phyloP scores from a whole-genome alignment of 2,888 invertebrate genomes.

The Aromia moschata region DNA sequence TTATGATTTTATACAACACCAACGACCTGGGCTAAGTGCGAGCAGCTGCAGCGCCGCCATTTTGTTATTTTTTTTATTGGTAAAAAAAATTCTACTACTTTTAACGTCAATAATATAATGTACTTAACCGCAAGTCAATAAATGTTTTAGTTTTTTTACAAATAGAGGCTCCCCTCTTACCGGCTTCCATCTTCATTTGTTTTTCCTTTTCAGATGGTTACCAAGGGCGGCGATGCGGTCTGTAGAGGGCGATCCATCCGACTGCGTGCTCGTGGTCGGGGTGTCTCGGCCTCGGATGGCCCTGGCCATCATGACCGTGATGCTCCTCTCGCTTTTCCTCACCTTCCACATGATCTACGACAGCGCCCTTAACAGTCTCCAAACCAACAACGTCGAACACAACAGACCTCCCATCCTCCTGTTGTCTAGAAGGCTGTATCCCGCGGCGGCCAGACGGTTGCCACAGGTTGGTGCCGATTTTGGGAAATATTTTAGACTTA shows the following conservation, averaged over 20 bases:
- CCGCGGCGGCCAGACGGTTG: slow-evolving; percentile 71
- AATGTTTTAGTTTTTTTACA: no score
- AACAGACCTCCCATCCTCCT: slow-evolving; percentile 58
- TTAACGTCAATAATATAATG: no score
- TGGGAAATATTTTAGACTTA: no score
- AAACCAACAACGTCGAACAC: slow-evolving; percentile 63
- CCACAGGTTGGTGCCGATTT: slow-evolving; percentile 68
- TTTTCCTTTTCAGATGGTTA: slow-evolving; percentile 75
- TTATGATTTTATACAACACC: no score
- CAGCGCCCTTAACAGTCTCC: slow-evolving; percentile 83
- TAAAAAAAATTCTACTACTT: no score
- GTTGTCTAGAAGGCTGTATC: slow-evolving; percentile 62
- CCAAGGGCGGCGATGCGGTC: slow-evolving; percentile 84
- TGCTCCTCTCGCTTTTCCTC: slow-evolving; percentile 82
- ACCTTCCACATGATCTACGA: slow-evolving; percentile 88
- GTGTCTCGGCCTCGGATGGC: slow-evolving; percentile 87
- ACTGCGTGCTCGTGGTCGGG: slow-evolving; percentile 85
- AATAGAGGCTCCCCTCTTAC: no score
- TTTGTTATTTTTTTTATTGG: no score
- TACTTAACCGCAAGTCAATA: no score
- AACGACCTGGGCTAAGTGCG: no score
- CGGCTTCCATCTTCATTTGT: no score
- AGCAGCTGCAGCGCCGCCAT: no score
- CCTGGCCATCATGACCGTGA: slow-evolving; percentile 80
- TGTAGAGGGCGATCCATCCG: slow-evolving; percentile 84